Conservation (phyloP, 2,113 vertebrate species). For the Scatophagus argus region DNA sequence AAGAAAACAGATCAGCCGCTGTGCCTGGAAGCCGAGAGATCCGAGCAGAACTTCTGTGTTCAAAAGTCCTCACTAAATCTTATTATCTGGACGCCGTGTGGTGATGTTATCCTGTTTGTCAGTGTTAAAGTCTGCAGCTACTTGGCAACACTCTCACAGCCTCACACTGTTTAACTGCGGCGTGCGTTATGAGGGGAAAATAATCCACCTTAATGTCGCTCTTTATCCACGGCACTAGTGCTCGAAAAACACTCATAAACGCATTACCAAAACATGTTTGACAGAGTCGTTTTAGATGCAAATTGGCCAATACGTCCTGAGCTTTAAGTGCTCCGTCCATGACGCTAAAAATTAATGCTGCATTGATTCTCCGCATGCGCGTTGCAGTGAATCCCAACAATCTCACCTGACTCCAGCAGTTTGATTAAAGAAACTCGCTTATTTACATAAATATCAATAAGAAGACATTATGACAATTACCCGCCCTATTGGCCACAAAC, state of each 20-base stretch:
- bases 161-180: slow-evolving; percentile 17
- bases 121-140: slow-evolving; percentile 11
- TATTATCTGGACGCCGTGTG: slow-evolving; percentile 6
- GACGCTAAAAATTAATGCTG: slow-evolving; percentile 52
- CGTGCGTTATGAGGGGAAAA: slow-evolving; percentile 11
- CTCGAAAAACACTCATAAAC: slow-evolving; percentile 69
- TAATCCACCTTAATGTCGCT: slow-evolving; percentile 54
- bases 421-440: slow-evolving; percentile 76
- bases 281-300: slow-evolving; percentile 73
- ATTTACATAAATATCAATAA: slow-evolving; percentile 86
- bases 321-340: slow-evolving; percentile 49
- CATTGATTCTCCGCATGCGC: slow-evolving; percentile 47
- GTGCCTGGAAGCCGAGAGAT: neutral
- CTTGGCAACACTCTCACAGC: slow-evolving; percentile 7
- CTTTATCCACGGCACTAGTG: slow-evolving; percentile 59
- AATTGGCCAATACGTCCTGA: slow-evolving; percentile 65
- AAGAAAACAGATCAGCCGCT: slow-evolving; percentile 13
- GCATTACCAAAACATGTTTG: slow-evolving; percentile 69
- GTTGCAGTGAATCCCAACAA: slow-evolving; percentile 52
- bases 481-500: slow-evolving; percentile 82
- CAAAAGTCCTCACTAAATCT: slow-evolving; percentile 17
- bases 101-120: slow-evolving; percentile 24
- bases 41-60: neutral
- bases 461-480: slow-evolving; percentile 83
- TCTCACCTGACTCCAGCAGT: slow-evolving; percentile 67